Evolutionary conservation across 2,113 vertebrate species (phyloP).

Genomic region (Anarhynchus alexandrinus): DNA sequence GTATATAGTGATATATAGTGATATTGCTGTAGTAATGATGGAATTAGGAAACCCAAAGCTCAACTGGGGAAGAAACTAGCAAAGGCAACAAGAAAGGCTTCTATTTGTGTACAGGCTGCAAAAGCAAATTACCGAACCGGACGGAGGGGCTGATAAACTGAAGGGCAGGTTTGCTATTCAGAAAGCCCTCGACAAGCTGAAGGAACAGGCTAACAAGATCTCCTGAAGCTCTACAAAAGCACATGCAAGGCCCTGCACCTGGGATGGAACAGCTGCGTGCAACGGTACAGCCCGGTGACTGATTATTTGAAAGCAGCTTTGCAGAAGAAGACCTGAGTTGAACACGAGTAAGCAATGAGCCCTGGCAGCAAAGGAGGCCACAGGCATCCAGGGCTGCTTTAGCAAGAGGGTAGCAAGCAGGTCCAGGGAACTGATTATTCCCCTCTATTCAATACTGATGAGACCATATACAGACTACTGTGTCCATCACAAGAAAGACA

Average conservation of each 20-base stretch:
- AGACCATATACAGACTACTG: background rate
- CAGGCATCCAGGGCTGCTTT: background rate
- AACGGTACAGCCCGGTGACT: background rate
- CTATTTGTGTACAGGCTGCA: background rate
- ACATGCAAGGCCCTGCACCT: background rate
- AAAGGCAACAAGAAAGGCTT: background rate
- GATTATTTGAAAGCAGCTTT: background rate
- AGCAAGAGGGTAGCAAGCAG: background rate
- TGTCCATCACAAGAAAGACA: background rate
- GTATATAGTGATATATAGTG: background rate
- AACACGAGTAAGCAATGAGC: background rate
- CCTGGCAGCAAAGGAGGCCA: background rate
- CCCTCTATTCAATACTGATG: background rate
- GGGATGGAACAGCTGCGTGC: background rate
- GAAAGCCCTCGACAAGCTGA: accelerated
- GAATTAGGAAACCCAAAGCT: background rate
- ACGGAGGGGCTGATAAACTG: background rate
- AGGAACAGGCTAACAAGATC: background rate
- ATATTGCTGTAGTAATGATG: background rate
- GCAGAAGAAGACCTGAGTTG: background rate
- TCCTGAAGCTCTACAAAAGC: background rate
- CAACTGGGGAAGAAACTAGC: background rate
- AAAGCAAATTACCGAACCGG: background rate
- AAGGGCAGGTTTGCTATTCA: background rate
- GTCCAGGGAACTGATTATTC: background rate